Evolutionary conservation across 2,888 invertebrate genomes (phyloP), one percentile per base, ranked within the genome.

Genomic region (Linnaemya vulpina): DNA sequence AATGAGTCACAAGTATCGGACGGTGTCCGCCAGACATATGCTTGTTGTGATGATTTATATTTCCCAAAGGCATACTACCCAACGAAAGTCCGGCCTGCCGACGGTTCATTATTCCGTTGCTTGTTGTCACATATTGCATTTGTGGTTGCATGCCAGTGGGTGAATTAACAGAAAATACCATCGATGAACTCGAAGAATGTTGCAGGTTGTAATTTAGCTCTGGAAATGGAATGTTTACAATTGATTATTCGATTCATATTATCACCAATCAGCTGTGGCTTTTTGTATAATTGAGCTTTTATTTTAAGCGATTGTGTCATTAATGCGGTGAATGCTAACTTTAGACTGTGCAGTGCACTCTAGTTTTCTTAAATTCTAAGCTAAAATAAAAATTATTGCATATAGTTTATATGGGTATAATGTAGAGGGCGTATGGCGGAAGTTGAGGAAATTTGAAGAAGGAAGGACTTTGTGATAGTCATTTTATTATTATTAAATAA

Each of bases 201-300:
- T 92, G 92, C 88, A 92, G 88, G 90, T 92, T 92, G 92, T 91
- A 92, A 90, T 92, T 92, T 90, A 92, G 86, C 90, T 92, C 92
- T 92, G 92, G 60, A 91, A 92, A 89, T 86, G 87, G 88, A 89
- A 84, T 87, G 87, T 87, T 88, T 84, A 67, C 76, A 86, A 87
- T 87, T 88, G 83, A 87, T 88, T 89, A 88, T 89, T 87, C 83
- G 70, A 77, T 51, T n/a, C 91, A 91, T 90, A 90, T 89, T 88
- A 87, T 87, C 89, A 87, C 3, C 87, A 87, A 84, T 88, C 86
- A 88, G 90, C 88, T 87, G 89, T 86, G 84, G 87, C 86, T 25
- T 86, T 79, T 63, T 86, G 70, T 15, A 17, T 30, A 15, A 70
- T 79, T 70, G 87, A 95, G 96, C 96, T 96, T 89, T 96, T 96